These are phyloP conservation scores for Leptinotarsa defecta DNA, from an alignment of 1,140 invertebrate species.

Conservation along the genomic window DNA sequence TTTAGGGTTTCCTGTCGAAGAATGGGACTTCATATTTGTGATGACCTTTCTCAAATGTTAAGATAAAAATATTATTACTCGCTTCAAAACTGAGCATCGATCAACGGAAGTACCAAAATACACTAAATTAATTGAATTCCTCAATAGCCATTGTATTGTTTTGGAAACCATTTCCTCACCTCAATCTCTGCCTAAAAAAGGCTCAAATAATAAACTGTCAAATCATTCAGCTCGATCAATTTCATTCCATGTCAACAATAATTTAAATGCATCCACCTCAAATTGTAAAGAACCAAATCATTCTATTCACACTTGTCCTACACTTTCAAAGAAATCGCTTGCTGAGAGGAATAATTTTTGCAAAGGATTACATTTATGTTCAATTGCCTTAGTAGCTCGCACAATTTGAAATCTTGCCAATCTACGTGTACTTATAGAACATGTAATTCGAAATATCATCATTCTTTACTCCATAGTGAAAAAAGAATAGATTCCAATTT, in stretches of 20 bases:
- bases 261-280: no score
- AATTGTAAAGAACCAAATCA: no score
- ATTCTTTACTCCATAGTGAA: background rate
- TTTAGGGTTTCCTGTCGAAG: background rate
- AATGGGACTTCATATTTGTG: background rate
- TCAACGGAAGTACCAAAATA: background rate
- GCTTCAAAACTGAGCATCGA: background rate
- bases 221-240: no score
- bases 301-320: no score
- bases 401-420: background rate
- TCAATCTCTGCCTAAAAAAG: no score
- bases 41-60: background rate
- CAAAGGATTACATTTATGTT: constrained; percentile 4
- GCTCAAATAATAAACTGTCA: no score
- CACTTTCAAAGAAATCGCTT: no score
- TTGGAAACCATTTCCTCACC: no score
- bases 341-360: no score
- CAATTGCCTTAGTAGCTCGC: constrained; percentile 9
- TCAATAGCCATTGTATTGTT: no score
- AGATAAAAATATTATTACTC: background rate
- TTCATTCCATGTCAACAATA: no score
- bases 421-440: background rate
- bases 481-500: background rate
- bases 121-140: no score
- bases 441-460: background rate